Conservation (phyloP, 2,888 invertebrate species). For the Drosophila tanythrix region DNA sequence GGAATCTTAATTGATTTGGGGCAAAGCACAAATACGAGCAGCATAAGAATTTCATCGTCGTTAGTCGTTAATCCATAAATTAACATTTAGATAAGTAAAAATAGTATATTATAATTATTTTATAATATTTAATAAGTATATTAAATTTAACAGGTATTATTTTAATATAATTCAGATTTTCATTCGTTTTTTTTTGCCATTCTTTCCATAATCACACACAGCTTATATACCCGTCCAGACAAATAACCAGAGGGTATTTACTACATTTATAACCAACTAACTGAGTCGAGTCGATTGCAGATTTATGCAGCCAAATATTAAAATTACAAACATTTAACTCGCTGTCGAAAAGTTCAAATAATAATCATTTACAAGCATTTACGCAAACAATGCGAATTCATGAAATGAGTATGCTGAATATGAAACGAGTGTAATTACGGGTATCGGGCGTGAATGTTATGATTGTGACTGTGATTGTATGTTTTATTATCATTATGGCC, state of each 20-base stretch:
- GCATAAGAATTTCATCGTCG: not conserved
- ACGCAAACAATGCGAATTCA: slow-evolving; percentile 24
- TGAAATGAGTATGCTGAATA: slow-evolving; percentile 18
- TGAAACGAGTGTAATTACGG: slow-evolving; percentile 30
- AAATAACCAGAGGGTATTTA: slow-evolving; percentile 4
- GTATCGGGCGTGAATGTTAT: slow-evolving; percentile 25
- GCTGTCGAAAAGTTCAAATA: slow-evolving; percentile 27
- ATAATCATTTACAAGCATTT: slow-evolving; percentile 21
- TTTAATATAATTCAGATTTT: not conserved
- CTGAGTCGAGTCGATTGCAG: slow-evolving; percentile 19
- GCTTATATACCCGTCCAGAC: not conserved
- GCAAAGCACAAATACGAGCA: not conserved
- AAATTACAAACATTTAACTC: slow-evolving; percentile 27
- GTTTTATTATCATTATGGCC: slow-evolving; percentile 33
- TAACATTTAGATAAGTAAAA: not conserved
- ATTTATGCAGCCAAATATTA: slow-evolving; percentile 20
- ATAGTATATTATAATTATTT: not conserved
- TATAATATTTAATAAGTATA: not conserved
- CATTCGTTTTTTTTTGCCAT: not conserved
- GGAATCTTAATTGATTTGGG: slow-evolving; percentile 49
- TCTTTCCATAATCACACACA: not conserved
- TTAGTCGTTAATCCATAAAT: not conserved
- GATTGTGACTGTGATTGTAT: slow-evolving; percentile 35
- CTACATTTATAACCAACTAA: slow-evolving; percentile 11
- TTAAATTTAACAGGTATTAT: not conserved